Conservation (phyloP, 2,888 invertebrate genomes). For the Meghimatium bilineatum region DNA sequence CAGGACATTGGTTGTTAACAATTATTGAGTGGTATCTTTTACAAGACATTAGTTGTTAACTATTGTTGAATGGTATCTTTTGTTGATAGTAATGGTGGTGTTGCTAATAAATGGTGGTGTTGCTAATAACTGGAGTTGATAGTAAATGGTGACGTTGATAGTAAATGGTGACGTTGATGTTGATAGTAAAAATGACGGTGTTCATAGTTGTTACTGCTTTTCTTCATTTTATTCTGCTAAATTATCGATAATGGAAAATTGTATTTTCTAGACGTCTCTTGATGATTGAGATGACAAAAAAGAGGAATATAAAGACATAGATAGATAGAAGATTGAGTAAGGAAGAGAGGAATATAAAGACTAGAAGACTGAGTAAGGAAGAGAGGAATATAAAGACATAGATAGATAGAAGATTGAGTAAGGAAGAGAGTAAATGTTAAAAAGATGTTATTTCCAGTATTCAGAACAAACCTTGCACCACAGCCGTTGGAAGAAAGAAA, state of each 20-base stretch:
- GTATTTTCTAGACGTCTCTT: not conserved
- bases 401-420: conserved; percentile 26
- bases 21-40: too few relatives aligned
- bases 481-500: conserved; percentile 68
- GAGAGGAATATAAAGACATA: not conserved
- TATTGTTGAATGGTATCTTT: too few relatives aligned
- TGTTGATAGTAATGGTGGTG: too few relatives aligned
- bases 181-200: too few relatives aligned
- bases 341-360: not conserved
- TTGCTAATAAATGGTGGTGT: too few relatives aligned
- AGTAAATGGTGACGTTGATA: too few relatives aligned
- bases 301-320: not conserved
- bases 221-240: too few relatives aligned
- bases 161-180: too few relatives aligned
- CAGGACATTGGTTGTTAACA: too few relatives aligned
- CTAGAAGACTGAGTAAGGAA: not conserved
- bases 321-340: not conserved
- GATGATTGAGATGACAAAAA: not conserved
- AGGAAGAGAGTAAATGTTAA: not conserved
- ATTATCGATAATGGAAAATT: not conserved
- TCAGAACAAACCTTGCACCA: conserved; percentile 58
- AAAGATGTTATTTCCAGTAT: not conserved
- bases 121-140: too few relatives aligned
- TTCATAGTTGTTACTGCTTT: too few relatives aligned
- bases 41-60: too few relatives aligned